Evolutionary conservation across 2,888 invertebrate species (phyloP).

Genomic region (Spodoptera picta): DNA sequence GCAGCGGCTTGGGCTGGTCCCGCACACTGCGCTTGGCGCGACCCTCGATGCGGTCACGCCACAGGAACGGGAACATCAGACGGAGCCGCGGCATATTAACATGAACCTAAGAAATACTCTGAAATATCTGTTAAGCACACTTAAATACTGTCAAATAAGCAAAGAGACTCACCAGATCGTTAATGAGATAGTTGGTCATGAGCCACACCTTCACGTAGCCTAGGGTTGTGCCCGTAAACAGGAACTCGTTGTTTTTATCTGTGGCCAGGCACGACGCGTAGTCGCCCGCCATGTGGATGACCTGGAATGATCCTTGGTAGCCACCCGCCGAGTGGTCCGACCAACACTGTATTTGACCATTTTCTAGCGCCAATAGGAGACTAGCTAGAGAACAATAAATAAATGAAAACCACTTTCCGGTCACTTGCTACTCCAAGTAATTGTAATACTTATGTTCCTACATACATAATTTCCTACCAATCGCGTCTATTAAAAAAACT

Average conservation of each 20-base stretch:
- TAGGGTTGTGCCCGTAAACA: constrained; percentile 91
- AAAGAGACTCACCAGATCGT: constrained; percentile 69
- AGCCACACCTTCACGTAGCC: constrained; percentile 95
- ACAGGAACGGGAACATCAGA: constrained; percentile 92
- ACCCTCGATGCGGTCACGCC: constrained; percentile 90
- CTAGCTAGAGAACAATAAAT: constrained; percentile 82
- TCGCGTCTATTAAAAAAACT: too few relatives aligned
- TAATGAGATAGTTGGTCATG: constrained; percentile 90
- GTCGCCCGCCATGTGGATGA: constrained; percentile 90
- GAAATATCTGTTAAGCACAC: too few relatives aligned
- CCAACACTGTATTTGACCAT: constrained; percentile 94
- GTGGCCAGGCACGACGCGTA: constrained; percentile 92
- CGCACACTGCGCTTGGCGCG: constrained; percentile 91
- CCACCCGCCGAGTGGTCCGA: constrained; percentile 94
- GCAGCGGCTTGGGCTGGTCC: constrained; percentile 90
- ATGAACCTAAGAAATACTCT: constrained; percentile 68
- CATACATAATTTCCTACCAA: too few relatives aligned
- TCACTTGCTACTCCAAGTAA: too few relatives aligned
- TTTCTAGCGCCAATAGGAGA: constrained; percentile 92
- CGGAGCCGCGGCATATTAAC: constrained; percentile 90
- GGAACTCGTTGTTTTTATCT: constrained; percentile 91
- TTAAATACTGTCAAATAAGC: background rate
- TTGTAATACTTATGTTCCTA: too few relatives aligned
- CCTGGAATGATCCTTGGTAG: constrained; percentile 91
- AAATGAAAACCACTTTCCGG: too few relatives aligned